Base-by-base conservation (phyloP, 2,888 invertebrate species). In the Sinodicranocentrus sp. region DNA sequence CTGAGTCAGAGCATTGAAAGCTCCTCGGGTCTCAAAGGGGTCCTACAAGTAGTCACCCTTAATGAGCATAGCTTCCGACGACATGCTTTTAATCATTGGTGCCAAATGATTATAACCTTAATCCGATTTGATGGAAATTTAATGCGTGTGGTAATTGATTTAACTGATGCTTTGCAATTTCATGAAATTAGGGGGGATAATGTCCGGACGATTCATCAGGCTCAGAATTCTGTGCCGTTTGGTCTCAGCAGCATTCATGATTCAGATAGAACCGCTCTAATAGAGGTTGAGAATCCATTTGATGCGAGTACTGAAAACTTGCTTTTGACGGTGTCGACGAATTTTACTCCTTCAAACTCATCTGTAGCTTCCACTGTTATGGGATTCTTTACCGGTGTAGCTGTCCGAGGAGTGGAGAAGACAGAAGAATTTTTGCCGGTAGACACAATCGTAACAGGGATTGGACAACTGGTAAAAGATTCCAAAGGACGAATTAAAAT, bases 321-420 rank as follows among this genome's bases (percentile, higher is more conserved):
- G 28, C 83, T 88, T 3, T 52, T 86, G n/a, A 86, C 88, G 2
- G 86, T 87, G 0, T 85, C 87, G 8, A 88, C 88, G 8, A 86
- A 86, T 48, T 88, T 88, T 48, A 82, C 82, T 2, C 88, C 88
- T n/a, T 77, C 87, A 2, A 84, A 86, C 57, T 63, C 87, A 21
- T 83, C 86, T 10, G 84, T 87, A 10, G 88, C 87, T 8, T 86
- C 86, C n/a, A 88, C 88, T 10, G 84, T 88, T 0, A 79, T 88
- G 73, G 88, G 88, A 52, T 88, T 88, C 59, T 88, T 88, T 59
- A 86, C 88, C 0, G 88, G 88, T 3, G 87, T 86, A 10, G 85
- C 88, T 39, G 82, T 88, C 1, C 82, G 85, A 61, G 88, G 88
- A 17, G 72, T 87, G 1, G 88, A 88, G 72, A 86, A 87, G 13